These are phyloP conservation scores for Drosophila saltans DNA, from an alignment of 1,140 invertebrate genomes.

Conservation along the genomic window DNA sequence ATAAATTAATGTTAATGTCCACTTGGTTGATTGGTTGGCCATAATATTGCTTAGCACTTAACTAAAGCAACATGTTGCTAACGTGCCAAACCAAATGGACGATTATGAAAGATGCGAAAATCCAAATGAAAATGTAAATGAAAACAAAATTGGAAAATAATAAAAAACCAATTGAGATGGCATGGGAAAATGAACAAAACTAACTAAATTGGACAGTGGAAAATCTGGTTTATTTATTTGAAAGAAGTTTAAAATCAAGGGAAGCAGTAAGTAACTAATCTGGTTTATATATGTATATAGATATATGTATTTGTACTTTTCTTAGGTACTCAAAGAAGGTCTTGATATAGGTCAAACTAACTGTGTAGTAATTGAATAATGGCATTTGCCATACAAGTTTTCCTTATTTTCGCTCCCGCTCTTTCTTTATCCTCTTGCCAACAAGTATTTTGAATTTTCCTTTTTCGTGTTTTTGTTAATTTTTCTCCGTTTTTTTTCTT, in stretches of 20 bases:
- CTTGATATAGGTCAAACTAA: too few relatives aligned
- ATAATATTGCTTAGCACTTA: slow-evolving; percentile 55
- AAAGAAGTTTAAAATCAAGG: too few relatives aligned
- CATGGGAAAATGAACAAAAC: neutral
- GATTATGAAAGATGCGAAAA: slow-evolving; percentile 27
- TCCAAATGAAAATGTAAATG: slow-evolving; percentile 7
- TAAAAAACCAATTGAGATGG: neutral
- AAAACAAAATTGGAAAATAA: slow-evolving; percentile 7
- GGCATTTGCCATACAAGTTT: slow-evolving; percentile 7
- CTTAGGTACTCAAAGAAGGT: too few relatives aligned
- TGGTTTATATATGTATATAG: too few relatives aligned
- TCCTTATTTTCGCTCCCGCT: slow-evolving; percentile 7
- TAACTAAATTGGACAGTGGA: slow-evolving; percentile 15
- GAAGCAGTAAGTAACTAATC: too few relatives aligned
- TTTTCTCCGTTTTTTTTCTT: slow-evolving; percentile 21
- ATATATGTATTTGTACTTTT: too few relatives aligned
- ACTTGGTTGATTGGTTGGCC: slow-evolving; percentile 37
- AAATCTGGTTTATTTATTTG: too few relatives aligned
- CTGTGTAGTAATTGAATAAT: too few relatives aligned
- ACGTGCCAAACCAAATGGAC: slow-evolving; percentile 47
- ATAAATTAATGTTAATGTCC: slow-evolving; percentile 56
- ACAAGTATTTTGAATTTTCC: slow-evolving; percentile 14
- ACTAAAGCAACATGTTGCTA: slow-evolving; percentile 46
- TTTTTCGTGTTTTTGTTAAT: slow-evolving; percentile 20
- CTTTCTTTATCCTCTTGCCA: neutral